phyloP scores from a whole-genome alignment of 2,113 vertebrate genomes.

The Calidris pugnax region DNA sequence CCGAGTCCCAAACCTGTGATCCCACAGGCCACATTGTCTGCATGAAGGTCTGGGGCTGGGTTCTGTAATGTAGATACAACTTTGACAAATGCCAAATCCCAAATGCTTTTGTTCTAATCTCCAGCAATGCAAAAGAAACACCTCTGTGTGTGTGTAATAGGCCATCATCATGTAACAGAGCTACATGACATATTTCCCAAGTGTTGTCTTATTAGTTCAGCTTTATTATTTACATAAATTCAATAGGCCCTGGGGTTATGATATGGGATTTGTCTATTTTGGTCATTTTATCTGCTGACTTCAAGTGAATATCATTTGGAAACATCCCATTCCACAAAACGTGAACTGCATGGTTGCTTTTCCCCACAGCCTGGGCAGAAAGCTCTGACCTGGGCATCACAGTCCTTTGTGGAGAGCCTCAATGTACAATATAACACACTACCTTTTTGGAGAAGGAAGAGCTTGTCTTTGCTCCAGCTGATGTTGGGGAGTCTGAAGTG shows the following conservation, averaged over 20 bases:
- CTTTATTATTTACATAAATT: background rate
- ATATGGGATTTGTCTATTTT: background rate
- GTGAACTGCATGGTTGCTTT: too few relatives aligned
- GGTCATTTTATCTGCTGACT: background rate
- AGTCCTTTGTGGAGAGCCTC: background rate
- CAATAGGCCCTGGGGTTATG: background rate
- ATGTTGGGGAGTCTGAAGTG: background rate
- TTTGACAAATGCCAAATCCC: too few relatives aligned
- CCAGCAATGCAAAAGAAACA: background rate
- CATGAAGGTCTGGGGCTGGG: background rate
- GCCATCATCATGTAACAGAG: background rate
- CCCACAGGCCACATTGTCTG: background rate
- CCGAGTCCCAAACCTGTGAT: fast-evolving
- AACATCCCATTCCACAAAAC: background rate
- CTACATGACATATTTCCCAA: too few relatives aligned
- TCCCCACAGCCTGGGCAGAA: background rate
- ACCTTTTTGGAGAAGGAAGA: background rate
- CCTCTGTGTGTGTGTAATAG: background rate
- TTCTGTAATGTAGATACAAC: background rate
- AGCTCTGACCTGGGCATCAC: background rate
- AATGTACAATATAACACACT: too few relatives aligned
- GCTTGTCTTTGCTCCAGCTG: background rate
- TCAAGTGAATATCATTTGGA: background rate
- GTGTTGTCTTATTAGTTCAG: background rate
- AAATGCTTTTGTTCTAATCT: background rate